phyloP scores from a whole-genome alignment of 2,113 vertebrate genomes.

The Tapirus terrestris region DNA sequence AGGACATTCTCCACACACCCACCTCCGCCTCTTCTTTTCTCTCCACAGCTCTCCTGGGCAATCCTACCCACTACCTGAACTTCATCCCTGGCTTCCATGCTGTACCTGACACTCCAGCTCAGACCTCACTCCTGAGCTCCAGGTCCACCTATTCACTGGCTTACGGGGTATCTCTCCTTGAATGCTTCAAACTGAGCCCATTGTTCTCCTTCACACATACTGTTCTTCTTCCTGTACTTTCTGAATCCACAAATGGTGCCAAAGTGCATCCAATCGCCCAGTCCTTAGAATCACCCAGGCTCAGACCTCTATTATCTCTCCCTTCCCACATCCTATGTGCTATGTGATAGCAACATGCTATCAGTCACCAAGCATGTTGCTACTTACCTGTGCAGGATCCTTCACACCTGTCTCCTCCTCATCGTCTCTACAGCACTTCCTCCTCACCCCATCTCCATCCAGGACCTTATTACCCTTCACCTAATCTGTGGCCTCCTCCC shows the following conservation, averaged over 20 bases:
- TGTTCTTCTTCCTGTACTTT: neutral
- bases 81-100: neutral
- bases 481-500: neutral
- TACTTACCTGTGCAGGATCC: neutral
- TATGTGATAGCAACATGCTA: no score
- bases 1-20: neutral
- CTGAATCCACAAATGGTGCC: neutral
- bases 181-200: neutral
- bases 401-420: neutral
- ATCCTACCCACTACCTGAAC: neutral
- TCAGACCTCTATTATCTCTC: neutral
- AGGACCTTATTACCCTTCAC: neutral
- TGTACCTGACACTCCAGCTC: neutral
- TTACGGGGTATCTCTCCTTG: neutral
- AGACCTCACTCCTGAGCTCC: neutral
- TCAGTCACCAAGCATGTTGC: neutral
- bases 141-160: neutral
- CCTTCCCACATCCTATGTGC: neutral
- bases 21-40: neutral
- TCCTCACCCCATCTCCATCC: neutral
- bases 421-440: neutral
- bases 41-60: neutral
- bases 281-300: neutral
- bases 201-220: neutral
- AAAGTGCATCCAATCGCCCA: neutral